phyloP scores from a whole-genome alignment of 2,888 invertebrate species.

The Cantharis nigra region DNA sequence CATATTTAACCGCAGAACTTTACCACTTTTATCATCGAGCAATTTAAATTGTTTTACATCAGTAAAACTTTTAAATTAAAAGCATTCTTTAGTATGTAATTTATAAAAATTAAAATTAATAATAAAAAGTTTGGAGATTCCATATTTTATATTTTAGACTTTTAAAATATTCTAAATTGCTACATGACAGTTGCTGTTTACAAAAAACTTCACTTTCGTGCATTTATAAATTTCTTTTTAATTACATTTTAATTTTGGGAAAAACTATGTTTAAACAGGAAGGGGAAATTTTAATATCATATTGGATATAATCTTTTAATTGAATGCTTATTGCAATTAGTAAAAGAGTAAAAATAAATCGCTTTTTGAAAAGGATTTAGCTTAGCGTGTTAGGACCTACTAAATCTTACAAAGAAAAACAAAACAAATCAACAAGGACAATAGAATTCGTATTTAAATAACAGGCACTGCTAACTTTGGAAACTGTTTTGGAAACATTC shows the following conservation, averaged over 20 bases:
- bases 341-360: neutral
- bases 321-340: neutral
- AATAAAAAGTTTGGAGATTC: neutral
- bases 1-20: neutral
- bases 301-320: neutral
- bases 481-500: neutral
- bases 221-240: neutral
- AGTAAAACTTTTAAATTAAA: neutral
- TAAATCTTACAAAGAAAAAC: neutral
- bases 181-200: neutral
- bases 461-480: neutral
- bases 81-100: neutral
- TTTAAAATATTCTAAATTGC: neutral
- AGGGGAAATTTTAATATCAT: neutral
- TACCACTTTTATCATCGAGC: neutral
- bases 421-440: neutral
- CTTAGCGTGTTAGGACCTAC: neutral
- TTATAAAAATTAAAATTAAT: neutral
- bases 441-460: neutral
- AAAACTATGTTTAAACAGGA: neutral
- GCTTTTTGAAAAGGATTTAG: neutral
- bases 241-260: too few relatives aligned
- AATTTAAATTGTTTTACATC: neutral
- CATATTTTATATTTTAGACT: neutral
- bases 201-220: neutral